These are phyloP conservation scores for Rhodeus uyekii DNA, from an alignment of 2,797 vertebrate species.

Conservation along the genomic window DNA sequence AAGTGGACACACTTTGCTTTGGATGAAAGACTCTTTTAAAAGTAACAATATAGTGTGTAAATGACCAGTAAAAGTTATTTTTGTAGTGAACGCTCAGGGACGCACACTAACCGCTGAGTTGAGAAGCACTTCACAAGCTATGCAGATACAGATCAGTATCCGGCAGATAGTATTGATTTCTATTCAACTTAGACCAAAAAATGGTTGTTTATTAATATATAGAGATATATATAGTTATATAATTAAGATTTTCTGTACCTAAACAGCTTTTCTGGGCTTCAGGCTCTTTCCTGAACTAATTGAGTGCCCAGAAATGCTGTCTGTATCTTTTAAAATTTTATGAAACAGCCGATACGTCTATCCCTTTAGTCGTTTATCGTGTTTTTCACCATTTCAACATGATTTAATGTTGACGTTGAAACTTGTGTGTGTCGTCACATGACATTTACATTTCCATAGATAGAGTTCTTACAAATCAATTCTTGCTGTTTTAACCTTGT, in stretches of 20 bases:
- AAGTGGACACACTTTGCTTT: neutral
- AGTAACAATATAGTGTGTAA: constrained; percentile 13
- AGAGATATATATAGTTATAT: neutral
- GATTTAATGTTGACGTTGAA: neutral
- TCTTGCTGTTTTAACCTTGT: neutral
- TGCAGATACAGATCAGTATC: neutral
- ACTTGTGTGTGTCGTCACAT: neutral
- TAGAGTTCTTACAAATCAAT: neutral
- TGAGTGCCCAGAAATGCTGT: neutral
- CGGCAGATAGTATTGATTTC: neutral
- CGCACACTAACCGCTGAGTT: neutral
- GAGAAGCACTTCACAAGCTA: constrained; percentile 17
- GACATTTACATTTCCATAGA: neutral
- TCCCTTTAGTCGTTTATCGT: neutral
- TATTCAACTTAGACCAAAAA: neutral
- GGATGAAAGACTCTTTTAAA: neutral
- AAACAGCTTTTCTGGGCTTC: neutral
- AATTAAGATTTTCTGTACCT: neutral
- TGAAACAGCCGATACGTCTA: neutral
- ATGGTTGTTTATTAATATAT: neutral
- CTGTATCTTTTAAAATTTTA: neutral
- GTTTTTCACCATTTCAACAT: neutral
- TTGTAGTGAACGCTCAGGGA: constrained; percentile 49
- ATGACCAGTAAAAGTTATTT: constrained; percentile 36
- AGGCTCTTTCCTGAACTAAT: neutral